A percentile compares a stretch with the other conserved stretches of the same genome.
phyloP scores from a whole-genome alignment of 2,888 invertebrate genomes.

The Horisme vitalbata region DNA sequence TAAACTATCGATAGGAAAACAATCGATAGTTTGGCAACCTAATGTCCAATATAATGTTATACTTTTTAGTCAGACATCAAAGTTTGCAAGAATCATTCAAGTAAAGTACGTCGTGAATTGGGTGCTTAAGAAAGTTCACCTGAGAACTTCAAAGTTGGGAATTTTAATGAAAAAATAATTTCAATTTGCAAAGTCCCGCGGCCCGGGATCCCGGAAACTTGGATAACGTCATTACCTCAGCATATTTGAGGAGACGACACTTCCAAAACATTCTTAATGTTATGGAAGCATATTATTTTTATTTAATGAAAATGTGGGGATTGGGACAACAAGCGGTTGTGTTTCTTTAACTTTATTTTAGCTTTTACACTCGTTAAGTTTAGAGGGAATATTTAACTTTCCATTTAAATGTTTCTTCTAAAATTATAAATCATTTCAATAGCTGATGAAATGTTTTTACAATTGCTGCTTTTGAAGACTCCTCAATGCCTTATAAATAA shows the following conservation, averaged over 20 bases:
- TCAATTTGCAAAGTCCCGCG: constrained; percentile 68
- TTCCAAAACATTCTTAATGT: constrained; percentile 52
- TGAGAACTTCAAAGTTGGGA: constrained; percentile 60
- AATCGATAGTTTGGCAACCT: too few relatives aligned
- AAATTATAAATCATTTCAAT: too few relatives aligned
- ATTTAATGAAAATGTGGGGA: constrained; percentile 33
- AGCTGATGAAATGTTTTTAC: too few relatives aligned
- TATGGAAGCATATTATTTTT: constrained; percentile 30
- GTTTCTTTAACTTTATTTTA: too few relatives aligned
- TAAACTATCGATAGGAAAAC: too few relatives aligned
- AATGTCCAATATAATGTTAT: too few relatives aligned
- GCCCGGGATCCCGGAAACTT: constrained; percentile 43
- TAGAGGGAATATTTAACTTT: too few relatives aligned
- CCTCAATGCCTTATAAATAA: too few relatives aligned
- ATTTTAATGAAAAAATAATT: constrained; percentile 82
- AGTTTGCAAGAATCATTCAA: constrained; percentile 57
- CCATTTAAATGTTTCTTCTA: too few relatives aligned
- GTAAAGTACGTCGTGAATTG: constrained; percentile 59
- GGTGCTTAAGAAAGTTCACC: constrained; percentile 69
- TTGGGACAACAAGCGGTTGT: constrained; percentile 4
- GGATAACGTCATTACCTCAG: constrained; percentile 68
- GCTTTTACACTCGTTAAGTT: too few relatives aligned
- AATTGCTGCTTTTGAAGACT: too few relatives aligned
- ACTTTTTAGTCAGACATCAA: constrained; percentile 37
- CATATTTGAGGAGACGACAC: constrained; percentile 64